Conservation (phyloP, 2,797 vertebrate genomes). For the Syndactyla subalaris region DNA sequence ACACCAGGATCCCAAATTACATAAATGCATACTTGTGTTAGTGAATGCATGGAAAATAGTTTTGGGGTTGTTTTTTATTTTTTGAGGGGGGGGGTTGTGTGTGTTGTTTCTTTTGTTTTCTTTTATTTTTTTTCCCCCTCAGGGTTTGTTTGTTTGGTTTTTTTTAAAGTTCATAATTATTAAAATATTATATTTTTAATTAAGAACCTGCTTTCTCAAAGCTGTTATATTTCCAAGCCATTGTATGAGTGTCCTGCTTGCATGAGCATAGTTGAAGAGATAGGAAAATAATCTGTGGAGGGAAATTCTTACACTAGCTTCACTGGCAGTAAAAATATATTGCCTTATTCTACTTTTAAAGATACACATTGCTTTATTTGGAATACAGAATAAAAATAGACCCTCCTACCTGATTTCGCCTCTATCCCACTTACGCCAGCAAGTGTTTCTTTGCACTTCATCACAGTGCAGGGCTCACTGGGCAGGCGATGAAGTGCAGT, state of each 20-base stretch:
- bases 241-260: neutral
- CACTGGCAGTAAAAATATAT: accelerated
- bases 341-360: neutral
- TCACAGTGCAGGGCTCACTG: neutral
- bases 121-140: neutral
- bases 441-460: neutral
- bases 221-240: neutral
- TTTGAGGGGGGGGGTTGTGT: neutral
- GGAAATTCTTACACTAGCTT: neutral
- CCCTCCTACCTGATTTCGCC: neutral
- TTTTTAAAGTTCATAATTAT: neutral
- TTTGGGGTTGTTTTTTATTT: neutral
- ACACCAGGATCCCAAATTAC: neutral
- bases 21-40: neutral
- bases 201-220: neutral
- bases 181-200: neutral
- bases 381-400: slow-evolving; percentile 26
- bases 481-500: neutral
- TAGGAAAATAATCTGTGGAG: neutral
- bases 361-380: slow-evolving; percentile 12
- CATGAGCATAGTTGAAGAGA: neutral
- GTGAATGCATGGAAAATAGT: neutral
- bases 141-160: too few species aligned
- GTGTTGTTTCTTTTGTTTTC: neutral
- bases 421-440: neutral